phyloP scores from a whole-genome alignment of 2,888 invertebrate genomes.

The Sminthurinus aureus region DNA sequence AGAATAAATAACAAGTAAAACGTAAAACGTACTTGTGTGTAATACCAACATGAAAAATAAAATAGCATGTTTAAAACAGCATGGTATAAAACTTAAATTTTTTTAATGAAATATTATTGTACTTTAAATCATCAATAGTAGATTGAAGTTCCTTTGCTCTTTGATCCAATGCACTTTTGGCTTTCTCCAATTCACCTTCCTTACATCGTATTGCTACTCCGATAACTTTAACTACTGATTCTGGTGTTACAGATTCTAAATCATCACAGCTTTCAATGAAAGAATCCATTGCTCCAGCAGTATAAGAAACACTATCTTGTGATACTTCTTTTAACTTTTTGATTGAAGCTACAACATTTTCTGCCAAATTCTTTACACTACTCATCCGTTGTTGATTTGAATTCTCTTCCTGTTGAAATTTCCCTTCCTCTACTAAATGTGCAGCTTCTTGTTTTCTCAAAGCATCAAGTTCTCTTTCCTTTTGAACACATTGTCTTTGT shows the following conservation, averaged over 20 bases:
- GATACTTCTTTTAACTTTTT: conserved; percentile 47
- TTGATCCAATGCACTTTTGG: conserved; percentile 62
- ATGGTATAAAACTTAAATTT: too few relatives aligned
- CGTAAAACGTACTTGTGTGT: too few relatives aligned
- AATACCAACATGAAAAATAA: too few relatives aligned
- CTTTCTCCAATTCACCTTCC: conserved; percentile 45
- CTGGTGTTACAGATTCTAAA: conserved; percentile 43
- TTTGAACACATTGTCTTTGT: conserved; percentile 64
- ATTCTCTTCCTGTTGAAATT: conserved; percentile 53
- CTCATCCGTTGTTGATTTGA: conserved; percentile 46
- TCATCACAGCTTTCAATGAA: conserved; percentile 59
- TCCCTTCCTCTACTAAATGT: conserved; percentile 49
- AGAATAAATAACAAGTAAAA: too few relatives aligned
- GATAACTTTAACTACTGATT: conserved; percentile 47
- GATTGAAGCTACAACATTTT: conserved; percentile 50
- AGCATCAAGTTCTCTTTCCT: conserved; percentile 60
- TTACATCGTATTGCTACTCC: conserved; percentile 46
- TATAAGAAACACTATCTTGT: conserved; percentile 40
- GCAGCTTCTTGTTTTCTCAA: conserved; percentile 42
- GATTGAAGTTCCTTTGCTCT: conserved; percentile 69
- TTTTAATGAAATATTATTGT: neutral
- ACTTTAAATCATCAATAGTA: conserved; percentile 66
- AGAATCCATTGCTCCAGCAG: conserved; percentile 56
- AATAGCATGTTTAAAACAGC: too few relatives aligned
- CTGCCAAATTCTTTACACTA: conserved; percentile 54